Percentiles rank a stretch among this genome's conserved stretches.
Conservation (phyloP, 35 echinoderm and acorn worm genomes). For the Chiridota heheva region DNA sequence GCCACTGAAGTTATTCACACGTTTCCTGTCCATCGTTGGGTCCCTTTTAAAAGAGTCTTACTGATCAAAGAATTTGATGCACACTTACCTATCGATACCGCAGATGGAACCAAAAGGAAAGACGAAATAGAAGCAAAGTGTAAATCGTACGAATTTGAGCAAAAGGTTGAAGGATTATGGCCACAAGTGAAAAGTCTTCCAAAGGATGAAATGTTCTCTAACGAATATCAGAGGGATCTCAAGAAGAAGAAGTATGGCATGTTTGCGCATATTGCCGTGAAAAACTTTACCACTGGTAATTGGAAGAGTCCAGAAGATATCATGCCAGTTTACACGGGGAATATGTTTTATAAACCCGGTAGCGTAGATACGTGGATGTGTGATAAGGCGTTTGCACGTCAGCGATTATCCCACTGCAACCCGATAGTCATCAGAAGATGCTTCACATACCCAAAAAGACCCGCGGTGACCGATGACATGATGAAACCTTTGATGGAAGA, state of each 20-base stretch:
- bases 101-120: constrained; percentile 21
- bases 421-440: constrained; percentile 49
- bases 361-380: constrained; percentile 3
- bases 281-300: constrained; percentile 27
- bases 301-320: constrained; percentile 8
- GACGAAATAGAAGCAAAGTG: constrained; percentile 31
- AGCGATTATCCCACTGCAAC: constrained; percentile 38
- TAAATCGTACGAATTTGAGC: constrained; percentile 5
- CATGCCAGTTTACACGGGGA: constrained; percentile 9
- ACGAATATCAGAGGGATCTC: constrained; percentile 9
- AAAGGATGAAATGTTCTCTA: constrained; percentile 39
- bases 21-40: constrained; percentile 42
- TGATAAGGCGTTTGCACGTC: constrained; percentile 36
- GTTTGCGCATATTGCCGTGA: background rate
- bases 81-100: constrained; percentile 20
- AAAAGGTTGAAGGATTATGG: background rate
- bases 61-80: constrained; percentile 25
- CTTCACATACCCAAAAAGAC: constrained; percentile 42
- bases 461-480: constrained; percentile 64
- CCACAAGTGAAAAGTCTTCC: constrained; percentile 28
- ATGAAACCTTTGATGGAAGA: constrained; percentile 44
- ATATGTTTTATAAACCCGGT: background rate
- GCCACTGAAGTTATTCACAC: constrained; percentile 25
- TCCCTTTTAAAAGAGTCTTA: constrained; percentile 1
- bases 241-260: constrained; percentile 3